phyloP scores from a whole-genome alignment of 1,140 invertebrate species.

The Pectinophora gossypiella region DNA sequence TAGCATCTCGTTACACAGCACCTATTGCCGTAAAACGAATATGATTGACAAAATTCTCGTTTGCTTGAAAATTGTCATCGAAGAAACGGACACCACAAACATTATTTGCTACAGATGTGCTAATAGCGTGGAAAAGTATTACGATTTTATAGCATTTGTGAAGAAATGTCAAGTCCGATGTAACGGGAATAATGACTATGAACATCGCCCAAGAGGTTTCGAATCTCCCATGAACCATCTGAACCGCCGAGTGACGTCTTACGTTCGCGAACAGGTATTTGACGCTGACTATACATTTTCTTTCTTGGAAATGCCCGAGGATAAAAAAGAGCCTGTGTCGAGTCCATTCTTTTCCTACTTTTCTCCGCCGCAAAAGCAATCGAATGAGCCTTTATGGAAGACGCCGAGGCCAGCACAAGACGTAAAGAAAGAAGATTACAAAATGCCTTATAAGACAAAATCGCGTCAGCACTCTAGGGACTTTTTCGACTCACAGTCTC shows the following conservation, averaged over 20 bases:
- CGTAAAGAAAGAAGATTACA: conserved; percentile 17
- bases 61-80: conserved; percentile 50
- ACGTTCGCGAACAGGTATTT: conserved; percentile 45
- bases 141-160: conserved; percentile 47
- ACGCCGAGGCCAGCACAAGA: conserved; percentile 26
- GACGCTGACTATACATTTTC: conserved; percentile 58
- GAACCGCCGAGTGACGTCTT: conserved; percentile 43
- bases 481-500: conserved; percentile 60
- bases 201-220: conserved; percentile 1
- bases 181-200: conserved; percentile 15
- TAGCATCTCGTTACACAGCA: conserved; percentile 51
- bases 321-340: conserved; percentile 37
- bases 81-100: conserved; percentile 42
- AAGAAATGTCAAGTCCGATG: conserved; percentile 47
- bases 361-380: conserved; percentile 38
- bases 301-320: conserved; percentile 41
- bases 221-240: conserved; percentile 7
- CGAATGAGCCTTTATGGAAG: conserved; percentile 37
- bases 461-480: conserved; percentile 47
- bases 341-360: conserved; percentile 61
- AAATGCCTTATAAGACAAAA: conserved; percentile 25
- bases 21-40: conserved; percentile 40
- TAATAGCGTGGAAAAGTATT: conserved; percentile 51
- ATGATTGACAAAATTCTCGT: conserved; percentile 57
- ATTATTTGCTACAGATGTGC: conserved; percentile 61